Evolutionary conservation across 2,888 invertebrate species (phyloP), one percentile per base, ranked within the genome.

Genomic region (Xestia c-nigrum): DNA sequence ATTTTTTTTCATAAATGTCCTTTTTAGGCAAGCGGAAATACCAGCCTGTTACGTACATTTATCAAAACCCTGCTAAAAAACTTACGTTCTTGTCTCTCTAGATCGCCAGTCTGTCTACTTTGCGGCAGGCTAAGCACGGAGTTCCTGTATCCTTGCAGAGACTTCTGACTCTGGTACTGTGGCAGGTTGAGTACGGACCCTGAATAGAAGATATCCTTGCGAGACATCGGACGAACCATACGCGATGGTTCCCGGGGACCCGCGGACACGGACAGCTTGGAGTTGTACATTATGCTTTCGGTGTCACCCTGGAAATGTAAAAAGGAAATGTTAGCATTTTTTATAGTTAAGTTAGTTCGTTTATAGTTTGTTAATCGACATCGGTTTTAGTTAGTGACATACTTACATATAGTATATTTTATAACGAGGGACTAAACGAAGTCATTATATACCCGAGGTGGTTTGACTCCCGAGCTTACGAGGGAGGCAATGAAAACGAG

Each of bases 191-290:
- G 97, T 43, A 99, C 98, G 67, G 99, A 99, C 50, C 99, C 99
- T 5, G 99, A 99, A 95, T 99, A 99, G 97, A 99, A 99, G 91
- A 99, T 99, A 95, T 99, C 99, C 92, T 99, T 99, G 73, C 99
- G 97, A 12, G 99, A 99, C 95, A 99, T 95, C 5, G 99, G 99
- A 31, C 99, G 97, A 24, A 99, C 98, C 97, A 99, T 98, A 85
- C 98, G 97, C 0, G 97, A 94, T 0, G 94, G 92, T 75, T 95
- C 96, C 43, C 84, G 89, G 0, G 92, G 89, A 0, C 93, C 94
- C 0, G 98, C 94, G 0, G 78, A 74, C 0, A 97, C 94, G 0
- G 97, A 98, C 77, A 98, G 91, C 92, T 98, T 98, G 0, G 98
- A 98, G 79, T 98, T 97, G 86, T 97, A 98, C 92, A 96, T 95